Evolutionary conservation across 2,797 vertebrate species (phyloP).

Genomic region (Chrosomus eos): DNA sequence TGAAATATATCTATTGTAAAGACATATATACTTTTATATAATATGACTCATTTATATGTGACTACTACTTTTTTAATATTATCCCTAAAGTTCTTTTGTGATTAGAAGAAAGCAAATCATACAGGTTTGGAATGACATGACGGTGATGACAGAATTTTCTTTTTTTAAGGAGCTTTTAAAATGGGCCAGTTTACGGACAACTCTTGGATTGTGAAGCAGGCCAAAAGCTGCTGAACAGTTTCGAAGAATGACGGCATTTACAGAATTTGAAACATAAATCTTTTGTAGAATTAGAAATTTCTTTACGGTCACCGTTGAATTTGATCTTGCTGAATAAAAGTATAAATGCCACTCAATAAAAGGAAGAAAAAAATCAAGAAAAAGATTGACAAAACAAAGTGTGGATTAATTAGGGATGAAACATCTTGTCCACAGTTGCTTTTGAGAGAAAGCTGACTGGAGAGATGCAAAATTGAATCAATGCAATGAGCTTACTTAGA

Average conservation of each 20-base stretch:
- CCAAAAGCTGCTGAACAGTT: not conserved
- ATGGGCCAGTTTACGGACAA: not conserved
- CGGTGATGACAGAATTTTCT: not conserved
- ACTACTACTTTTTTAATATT: no score
- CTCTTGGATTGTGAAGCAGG: not conserved
- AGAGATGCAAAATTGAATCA: constrained; percentile 52
- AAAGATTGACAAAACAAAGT: constrained; percentile 41
- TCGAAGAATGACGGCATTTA: not conserved
- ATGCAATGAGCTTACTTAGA: constrained; percentile 54
- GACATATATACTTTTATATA: no score
- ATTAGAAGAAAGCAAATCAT: not conserved
- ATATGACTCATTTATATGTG: no score
- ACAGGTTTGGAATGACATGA: not conserved
- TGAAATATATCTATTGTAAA: no score
- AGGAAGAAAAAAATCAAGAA: not conserved
- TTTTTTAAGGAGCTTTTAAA: not conserved
- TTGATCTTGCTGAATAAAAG: not conserved
- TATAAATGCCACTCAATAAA: not conserved
- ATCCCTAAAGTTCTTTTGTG: not conserved
- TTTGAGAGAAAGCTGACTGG: constrained; percentile 52
- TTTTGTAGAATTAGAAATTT: not conserved
- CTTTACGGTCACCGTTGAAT: not conserved
- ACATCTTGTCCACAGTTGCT: constrained; percentile 38
- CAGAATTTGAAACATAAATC: not conserved
- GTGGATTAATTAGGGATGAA: constrained; percentile 47